Percentiles rank a stretch among this genome's conserved stretches.
phyloP scores from a whole-genome alignment of 2,113 vertebrate genomes.

The Lanius collurio region DNA sequence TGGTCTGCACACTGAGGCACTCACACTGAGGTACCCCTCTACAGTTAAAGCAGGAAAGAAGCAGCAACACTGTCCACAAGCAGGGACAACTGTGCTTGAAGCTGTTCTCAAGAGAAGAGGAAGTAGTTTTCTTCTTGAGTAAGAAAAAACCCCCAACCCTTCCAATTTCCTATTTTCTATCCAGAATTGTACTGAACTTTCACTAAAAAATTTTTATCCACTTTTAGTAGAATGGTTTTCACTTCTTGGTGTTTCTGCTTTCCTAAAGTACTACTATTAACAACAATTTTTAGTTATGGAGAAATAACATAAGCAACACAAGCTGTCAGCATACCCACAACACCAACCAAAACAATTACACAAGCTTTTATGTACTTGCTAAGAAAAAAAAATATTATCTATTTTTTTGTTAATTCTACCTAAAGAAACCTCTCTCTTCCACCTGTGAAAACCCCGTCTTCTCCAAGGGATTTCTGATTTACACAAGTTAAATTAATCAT shows the following conservation, averaged over 20 bases:
- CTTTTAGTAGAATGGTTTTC: neutral
- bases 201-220: neutral
- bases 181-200: neutral
- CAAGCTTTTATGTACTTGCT: neutral
- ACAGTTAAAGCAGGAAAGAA: neutral
- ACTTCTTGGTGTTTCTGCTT: neutral
- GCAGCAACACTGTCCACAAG: neutral
- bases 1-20: neutral
- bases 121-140: neutral
- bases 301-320: neutral
- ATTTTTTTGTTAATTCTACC: neutral
- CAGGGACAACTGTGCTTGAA: neutral
- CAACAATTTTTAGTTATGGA: neutral
- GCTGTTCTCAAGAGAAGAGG: neutral
- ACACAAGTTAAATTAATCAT: neutral
- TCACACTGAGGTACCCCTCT: rapidly evolving
- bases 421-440: neutral
- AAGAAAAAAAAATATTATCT: neutral
- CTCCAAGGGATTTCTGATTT: neutral
- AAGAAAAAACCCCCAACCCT: neutral
- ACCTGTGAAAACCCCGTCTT: neutral
- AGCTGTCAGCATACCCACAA: neutral
- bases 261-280: neutral
- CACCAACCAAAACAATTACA: rapidly evolving
- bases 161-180: neutral